Percentiles rank a stretch among this genome's conserved stretches.
Evolutionary conservation across 2,797 vertebrate species (phyloP).

Genomic region (Nyctalus aviator): DNA sequence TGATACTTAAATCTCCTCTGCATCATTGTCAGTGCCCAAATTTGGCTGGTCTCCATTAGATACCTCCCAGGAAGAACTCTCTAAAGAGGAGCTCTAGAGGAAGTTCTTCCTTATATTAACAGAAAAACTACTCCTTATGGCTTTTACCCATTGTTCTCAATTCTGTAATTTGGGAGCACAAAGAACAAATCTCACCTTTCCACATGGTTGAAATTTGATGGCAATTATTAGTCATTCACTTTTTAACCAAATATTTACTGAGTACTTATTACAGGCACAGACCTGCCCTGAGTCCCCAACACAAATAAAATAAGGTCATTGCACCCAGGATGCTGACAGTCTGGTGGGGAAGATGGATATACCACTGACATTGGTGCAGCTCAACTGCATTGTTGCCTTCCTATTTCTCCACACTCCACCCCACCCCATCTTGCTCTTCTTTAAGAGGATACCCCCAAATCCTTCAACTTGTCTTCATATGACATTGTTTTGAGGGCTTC

Average conservation of each 20-base stretch:
- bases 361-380: background rate
- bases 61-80: background rate
- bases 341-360: background rate
- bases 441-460: background rate
- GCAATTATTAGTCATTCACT: background rate
- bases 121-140: background rate
- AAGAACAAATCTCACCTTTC: constrained; percentile 32
- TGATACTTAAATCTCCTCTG: background rate
- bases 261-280: background rate
- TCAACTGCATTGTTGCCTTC: background rate
- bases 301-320: background rate
- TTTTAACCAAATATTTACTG: constrained; percentile 14
- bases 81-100: background rate
- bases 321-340: background rate
- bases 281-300: background rate
- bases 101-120: background rate
- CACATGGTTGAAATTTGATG: constrained; percentile 33
- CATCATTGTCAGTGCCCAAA: background rate
- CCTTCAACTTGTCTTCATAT: background rate
- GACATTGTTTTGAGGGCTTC: background rate
- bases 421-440: background rate
- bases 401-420: background rate
- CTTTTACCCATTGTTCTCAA: background rate
- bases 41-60: background rate
- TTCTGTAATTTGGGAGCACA: constrained; percentile 25